These are phyloP conservation scores for Fringilla coelebs DNA, from an alignment of 2,797 vertebrate species.

Conservation along the genomic window DNA sequence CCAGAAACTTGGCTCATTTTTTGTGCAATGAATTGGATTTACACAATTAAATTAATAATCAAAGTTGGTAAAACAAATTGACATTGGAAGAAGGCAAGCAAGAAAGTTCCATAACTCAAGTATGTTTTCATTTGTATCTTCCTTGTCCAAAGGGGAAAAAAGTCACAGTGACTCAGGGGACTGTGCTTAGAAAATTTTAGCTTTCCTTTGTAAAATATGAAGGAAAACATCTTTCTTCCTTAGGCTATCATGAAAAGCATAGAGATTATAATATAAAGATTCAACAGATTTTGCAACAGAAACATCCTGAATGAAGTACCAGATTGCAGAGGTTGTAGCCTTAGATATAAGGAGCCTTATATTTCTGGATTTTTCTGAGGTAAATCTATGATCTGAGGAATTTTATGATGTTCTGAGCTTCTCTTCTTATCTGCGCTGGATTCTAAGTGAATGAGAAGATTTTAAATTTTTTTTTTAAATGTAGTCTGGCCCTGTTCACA, in stretches of 20 bases:
- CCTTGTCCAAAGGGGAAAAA: rapidly evolving
- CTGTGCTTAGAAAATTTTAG: neutral
- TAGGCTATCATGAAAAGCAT: neutral
- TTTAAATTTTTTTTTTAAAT: neutral
- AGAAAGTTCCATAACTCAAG: neutral
- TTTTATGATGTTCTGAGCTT: neutral
- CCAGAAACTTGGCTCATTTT: neutral
- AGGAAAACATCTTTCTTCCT: neutral
- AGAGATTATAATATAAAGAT: neutral
- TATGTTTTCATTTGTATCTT: neutral
- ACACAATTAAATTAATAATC: neutral
- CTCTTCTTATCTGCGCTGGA: neutral
- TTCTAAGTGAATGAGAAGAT: neutral
- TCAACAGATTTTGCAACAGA: neutral
- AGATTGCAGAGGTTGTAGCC: neutral
- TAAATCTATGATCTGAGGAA: neutral
- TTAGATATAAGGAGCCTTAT: neutral
- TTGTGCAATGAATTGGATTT: neutral
- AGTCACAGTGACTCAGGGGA: neutral
- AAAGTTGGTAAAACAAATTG: neutral
- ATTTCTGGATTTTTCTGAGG: neutral
- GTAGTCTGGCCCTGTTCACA: neutral
- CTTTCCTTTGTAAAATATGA: neutral
- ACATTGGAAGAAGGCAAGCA: neutral
- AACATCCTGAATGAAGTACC: neutral